Base-by-base conservation (phyloP, 2,113 vertebrate species). In the Takifugu bimaculatus region DNA sequence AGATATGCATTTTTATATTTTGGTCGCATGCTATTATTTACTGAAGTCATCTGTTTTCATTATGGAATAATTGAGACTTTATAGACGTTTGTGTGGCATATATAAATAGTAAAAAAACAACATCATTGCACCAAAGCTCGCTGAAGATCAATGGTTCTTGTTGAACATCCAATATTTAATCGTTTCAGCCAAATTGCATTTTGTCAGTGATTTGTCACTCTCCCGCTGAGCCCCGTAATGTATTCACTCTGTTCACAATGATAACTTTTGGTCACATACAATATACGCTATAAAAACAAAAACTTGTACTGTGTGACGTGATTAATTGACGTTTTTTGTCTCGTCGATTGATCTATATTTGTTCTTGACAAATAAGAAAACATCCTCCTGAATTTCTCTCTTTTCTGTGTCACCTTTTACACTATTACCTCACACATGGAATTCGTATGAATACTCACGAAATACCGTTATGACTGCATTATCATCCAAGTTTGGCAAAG, bases 1-100 rank as follows among this genome's bases (percentile, higher is more conserved):
- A 70, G 49, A 74, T 70, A 71, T 65, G 61, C 58, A 73, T 70
- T 29, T 65, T 47, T 52, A 55, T 60, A 26, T 27, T 44, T 57
- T 63, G 20, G 42, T 60, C 59, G 45, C 60, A 61, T 82, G 55
- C 70, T 39, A 57, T 51, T 56, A 20, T 63, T 63, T 72, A 50
- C 69, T 65, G 26, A 57, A 54, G 61, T 47, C 50, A 54, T 63
- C 13, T n/a, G 5, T 48, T 48, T 48, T n/a, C 45, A 5, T 66
- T 47, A 35, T 63, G 47, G 59, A n/a, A 66, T 43, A 72, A 48
- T 35, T 50, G 59, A 57, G n/a, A 70, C 63, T 70, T 63, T 25
- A 68, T 74, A 49, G 55, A 74, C 43, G 78, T 81, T 15, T 54
- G 56, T 60, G 6, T 66, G 44, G 20, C 3, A 48, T 39, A 27